phyloP scores from a whole-genome alignment of 2,113 vertebrate species.

The Motacilla alba region DNA sequence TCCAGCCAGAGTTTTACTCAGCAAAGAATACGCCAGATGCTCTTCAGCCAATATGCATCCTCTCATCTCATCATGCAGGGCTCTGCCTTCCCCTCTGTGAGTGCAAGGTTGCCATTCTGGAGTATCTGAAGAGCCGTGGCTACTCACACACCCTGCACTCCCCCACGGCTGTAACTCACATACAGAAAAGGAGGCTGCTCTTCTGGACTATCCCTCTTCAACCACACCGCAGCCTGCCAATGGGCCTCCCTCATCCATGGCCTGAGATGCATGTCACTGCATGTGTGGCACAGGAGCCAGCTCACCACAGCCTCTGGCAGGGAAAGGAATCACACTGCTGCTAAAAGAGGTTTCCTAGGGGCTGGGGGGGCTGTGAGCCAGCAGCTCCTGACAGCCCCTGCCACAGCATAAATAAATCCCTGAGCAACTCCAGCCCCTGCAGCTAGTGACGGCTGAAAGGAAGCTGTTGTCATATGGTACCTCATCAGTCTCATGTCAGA shows the following conservation, averaged over 20 bases:
- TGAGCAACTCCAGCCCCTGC: neutral
- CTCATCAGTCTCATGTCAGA: neutral
- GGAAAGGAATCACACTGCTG: fast-evolving
- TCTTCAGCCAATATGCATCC: neutral
- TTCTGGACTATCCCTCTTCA: neutral
- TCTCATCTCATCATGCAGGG: neutral
- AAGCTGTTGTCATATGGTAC: neutral
- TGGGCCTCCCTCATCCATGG: fast-evolving
- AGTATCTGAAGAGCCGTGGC: neutral
- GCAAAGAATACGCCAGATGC: fast-evolving
- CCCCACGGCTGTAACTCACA: neutral
- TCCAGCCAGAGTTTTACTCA: neutral
- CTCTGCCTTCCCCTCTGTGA: neutral
- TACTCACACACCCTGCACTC: neutral
- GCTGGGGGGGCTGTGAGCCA: fast-evolving
- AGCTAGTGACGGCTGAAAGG: fast-evolving
- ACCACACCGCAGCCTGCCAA: fast-evolving
- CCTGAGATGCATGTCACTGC: neutral
- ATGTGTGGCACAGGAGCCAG: fast-evolving
- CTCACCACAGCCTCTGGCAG: neutral
- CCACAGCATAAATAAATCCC: neutral
- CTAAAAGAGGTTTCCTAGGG: neutral
- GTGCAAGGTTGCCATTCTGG: neutral
- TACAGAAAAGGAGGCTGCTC: neutral
- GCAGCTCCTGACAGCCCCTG: neutral